Evolutionary conservation across 2,888 invertebrate species (phyloP), one percentile per base, ranked within the genome.

Genomic region (Thecophora atra): DNA sequence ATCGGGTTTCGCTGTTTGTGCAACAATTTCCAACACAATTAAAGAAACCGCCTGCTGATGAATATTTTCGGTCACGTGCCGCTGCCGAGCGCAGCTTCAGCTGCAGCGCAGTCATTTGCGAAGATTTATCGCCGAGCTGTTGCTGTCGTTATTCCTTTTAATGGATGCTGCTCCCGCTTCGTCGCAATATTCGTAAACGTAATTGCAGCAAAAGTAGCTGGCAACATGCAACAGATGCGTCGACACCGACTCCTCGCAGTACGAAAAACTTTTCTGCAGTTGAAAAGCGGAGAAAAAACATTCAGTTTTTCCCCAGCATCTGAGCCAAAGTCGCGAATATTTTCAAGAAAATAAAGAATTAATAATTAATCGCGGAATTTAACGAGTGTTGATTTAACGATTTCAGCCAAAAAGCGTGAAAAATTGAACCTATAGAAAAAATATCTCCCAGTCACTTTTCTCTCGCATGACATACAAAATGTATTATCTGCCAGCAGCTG

Each of bases 31-130:
- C 68, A 21, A 69, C 63, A 30, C 70, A 70, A 70, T 70, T 70
- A 63, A 70, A 52, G 51, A 21, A 24, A 3, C 8, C 37, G 62
- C 24, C 15, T 11, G 81, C 83, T 83, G 82, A 82, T 83, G 83
- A 83, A 83, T 83, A 83, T 83, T 83, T 83, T 83, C 73, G 81
- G 83, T 83, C 83, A 83, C 83, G 83, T 83, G 83, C 83, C 83
- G n/a, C n/a, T n/a, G n/a, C n/a, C 5, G 56, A 68, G 71, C 71
- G 71, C 76, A 76, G 74, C 73, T n/a, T 74, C 77, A 78, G 74
- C 78, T 77, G 74, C 75, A 76, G 76, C 76, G 74, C 77, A 78
- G 77, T 74, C 77, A 74, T 76, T 78, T 77, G 77, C 76, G 74
- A 77, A 78, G 78, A 78, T 78, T 78, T 78, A 78, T 78, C 64